phyloP scores from a whole-genome alignment of 2,797 vertebrate species.

The Sebastes hubbsi region DNA sequence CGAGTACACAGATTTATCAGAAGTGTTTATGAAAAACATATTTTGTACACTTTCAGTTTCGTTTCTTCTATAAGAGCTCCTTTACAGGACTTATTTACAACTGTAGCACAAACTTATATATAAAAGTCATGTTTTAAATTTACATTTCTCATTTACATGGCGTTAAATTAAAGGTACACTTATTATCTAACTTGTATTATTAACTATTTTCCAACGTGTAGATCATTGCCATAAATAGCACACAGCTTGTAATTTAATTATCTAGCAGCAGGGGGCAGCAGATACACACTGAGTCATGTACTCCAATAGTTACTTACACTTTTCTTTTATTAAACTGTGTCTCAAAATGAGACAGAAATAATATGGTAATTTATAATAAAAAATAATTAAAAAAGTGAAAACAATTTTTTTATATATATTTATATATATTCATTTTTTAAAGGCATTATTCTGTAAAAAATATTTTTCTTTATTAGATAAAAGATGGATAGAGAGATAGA shows the following conservation, averaged over 20 bases:
- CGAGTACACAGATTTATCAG: neutral
- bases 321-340: neutral
- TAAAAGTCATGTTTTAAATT: neutral
- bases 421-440: too few species aligned
- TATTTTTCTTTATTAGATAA: too few species aligned
- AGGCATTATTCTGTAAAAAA: too few species aligned
- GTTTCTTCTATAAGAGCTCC: neutral
- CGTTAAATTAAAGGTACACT: neutral
- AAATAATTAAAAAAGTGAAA: neutral
- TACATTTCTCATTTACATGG: neutral
- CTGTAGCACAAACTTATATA: rapidly evolving
- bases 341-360: neutral
- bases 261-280: conserved; percentile 27
- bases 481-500: too few species aligned
- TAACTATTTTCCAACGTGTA: neutral
- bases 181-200: neutral
- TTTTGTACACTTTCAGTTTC: conserved; percentile 7
- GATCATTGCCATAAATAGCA: neutral
- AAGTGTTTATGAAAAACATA: neutral
- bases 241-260: neutral
- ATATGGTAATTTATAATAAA: neutral
- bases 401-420: too few species aligned
- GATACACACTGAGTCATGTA: neutral
- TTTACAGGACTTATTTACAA: neutral
- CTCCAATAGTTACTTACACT: too few species aligned